Base-by-base conservation (phyloP, 2,797 vertebrate genomes). In the Intellagama lesueurii region DNA sequence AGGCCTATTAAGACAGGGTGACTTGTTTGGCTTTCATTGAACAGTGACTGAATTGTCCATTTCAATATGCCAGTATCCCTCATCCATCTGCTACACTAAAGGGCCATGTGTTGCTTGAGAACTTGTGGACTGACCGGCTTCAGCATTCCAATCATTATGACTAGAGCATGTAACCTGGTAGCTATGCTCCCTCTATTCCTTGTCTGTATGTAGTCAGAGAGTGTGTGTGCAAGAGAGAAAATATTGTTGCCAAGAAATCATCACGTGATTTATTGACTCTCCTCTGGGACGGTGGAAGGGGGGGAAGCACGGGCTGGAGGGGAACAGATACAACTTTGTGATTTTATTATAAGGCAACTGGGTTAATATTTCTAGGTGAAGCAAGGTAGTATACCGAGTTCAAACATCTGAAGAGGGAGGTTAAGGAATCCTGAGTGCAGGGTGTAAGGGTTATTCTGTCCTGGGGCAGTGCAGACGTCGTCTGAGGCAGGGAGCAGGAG, bases 321-420 rank as follows among this genome's bases (percentile, higher is more conserved):
- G 97, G 95, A 96, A 97, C 97, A 97, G 97, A 97, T 97, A 97
- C 96, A 97, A 98, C 97, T 97, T 97, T 97, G 97, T 98, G 97
- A 98, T 98, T 98, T 97, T 96, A 97, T 98, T 97, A 97, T 97
- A 97, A 97, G 97, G 97, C 97, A 97, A 96, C 97, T 97, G 97
- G 96, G 96, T 96, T 98, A 97, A 98, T 98, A 98, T 97, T 97
- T 98, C 97, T 97, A 97, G 97, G 97, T 97, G 97, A 97, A 97
- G 96, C 96, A 97, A 98, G 97, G 96, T 97, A 98, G 97, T 97
- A 97, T 98, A 99, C 99, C 99, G 19, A 99, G 98, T 97, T 99
- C 99, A 95, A 99, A 99, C 98, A 99, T 99, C 97, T 99, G 99
- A 97, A 99, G 98, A 90, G 99, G 99, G 94, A 99, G 98, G 98